Evolutionary conservation across 2,888 invertebrate species (phyloP), one percentile per base, ranked within the genome.

Genomic region (Scaptodrosophila latifasciaeformis): DNA sequence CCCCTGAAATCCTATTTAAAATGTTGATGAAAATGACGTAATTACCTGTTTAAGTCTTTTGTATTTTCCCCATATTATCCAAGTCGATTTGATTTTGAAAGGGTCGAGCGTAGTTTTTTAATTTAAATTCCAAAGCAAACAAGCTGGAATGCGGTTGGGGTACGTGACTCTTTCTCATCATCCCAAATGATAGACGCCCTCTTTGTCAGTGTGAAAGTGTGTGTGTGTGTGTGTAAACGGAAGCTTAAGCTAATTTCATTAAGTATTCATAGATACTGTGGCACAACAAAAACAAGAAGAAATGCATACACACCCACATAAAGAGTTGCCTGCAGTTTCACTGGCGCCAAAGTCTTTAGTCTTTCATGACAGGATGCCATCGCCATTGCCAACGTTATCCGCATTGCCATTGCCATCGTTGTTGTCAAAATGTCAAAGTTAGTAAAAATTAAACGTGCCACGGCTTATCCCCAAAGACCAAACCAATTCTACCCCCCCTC

Each of bases 171-270:
- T 6, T n/a, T 13, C 35, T 29, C 24, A 13, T 27, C n/a, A n/a
- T n/a, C n/a, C n/a, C n/a, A n/a, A n/a, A n/a, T n/a, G n/a, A n/a
- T n/a, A n/a, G n/a, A n/a, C n/a, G n/a, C n/a, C n/a, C n/a, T n/a
- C n/a, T n/a, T n/a, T n/a, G n/a, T n/a, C n/a, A n/a, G n/a, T n/a
- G n/a, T n/a, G n/a, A n/a, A n/a, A n/a, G n/a, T n/a, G n/a, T n/a
- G n/a, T n/a, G n/a, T n/a, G n/a, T n/a, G n/a, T 37, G 37, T 7
- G 29, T 44, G 44, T 12, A 44, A 44, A 29, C 67, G 61, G 70
- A 54, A 61, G 59, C 74, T 70, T 60, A 70, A 63, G 65, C 77
- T 76, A 77, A 76, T 76, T 75, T 77, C 75, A 76, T 77, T 77
- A 75, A 75, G 70, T 69, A 76, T 76, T 76, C 77, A 76, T 68